These are phyloP conservation scores for Capreolus pygargus DNA, from an alignment of 2,113 vertebrate genomes.

Conservation along the genomic window DNA sequence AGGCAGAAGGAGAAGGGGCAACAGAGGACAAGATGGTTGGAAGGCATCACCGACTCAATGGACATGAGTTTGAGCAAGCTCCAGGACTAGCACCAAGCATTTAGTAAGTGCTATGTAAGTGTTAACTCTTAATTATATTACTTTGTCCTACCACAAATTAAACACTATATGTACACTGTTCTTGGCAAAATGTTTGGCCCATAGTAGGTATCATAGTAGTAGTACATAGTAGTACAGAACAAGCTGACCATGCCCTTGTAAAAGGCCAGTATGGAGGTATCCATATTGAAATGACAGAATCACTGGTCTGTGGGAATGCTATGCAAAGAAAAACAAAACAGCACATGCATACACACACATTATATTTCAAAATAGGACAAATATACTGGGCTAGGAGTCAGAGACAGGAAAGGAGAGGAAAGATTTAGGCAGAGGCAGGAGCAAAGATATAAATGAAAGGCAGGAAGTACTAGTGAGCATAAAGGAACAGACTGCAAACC, in stretches of 20 bases:
- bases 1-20: neutral
- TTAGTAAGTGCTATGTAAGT: neutral
- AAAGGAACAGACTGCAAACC: neutral
- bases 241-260: neutral
- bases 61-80: neutral
- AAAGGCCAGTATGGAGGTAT: neutral
- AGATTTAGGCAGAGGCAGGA: neutral
- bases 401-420: neutral
- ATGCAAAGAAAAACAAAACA: neutral
- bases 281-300: neutral
- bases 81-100: neutral
- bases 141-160: neutral
- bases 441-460: neutral
- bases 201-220: neutral
- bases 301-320: neutral
- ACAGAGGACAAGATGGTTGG: neutral
- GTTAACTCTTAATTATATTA: neutral
- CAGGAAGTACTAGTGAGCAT: neutral
- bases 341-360: neutral
- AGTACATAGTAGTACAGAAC: neutral
- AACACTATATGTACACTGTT: neutral
- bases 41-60: neutral
- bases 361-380: neutral
- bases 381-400: neutral
- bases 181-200: neutral